phyloP scores from a whole-genome alignment of 2,113 vertebrate species.

The Pterophyllum scalare region DNA sequence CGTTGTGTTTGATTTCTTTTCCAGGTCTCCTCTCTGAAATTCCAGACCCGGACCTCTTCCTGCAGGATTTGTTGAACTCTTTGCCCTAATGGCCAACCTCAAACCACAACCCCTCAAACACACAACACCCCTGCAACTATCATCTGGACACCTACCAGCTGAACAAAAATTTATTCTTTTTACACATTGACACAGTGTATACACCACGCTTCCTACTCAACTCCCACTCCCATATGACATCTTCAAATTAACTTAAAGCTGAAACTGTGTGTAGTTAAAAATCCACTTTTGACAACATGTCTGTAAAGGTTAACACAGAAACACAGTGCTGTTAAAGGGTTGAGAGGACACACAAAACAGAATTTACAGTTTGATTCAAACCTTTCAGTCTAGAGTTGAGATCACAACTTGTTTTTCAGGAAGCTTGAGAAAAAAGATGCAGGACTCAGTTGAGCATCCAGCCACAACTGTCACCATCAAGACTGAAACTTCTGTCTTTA shows the following conservation, averaged over 20 bases:
- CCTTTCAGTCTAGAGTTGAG: background rate
- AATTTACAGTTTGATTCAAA: slow-evolving; percentile 27
- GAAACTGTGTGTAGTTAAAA: slow-evolving; percentile 70
- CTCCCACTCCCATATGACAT: slow-evolving; percentile 46
- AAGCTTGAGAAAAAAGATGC: background rate
- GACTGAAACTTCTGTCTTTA: slow-evolving; percentile 9
- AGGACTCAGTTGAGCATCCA: background rate
- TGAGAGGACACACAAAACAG: slow-evolving; percentile 26
- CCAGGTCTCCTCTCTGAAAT: slow-evolving; percentile 94
- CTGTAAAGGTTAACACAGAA: slow-evolving; percentile 69
- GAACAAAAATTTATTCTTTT: slow-evolving; percentile 30
- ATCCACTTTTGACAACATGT: slow-evolving; percentile 64
- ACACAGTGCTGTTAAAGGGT: slow-evolving; percentile 39
- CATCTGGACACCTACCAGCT: slow-evolving; percentile 55
- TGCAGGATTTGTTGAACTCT: slow-evolving; percentile 95
- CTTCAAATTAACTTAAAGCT: slow-evolving; percentile 69
- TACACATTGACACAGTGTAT: slow-evolving; percentile 45
- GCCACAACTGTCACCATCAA: slow-evolving; percentile 1
- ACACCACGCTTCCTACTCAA: slow-evolving; percentile 61
- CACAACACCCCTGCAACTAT: slow-evolving; percentile 45
- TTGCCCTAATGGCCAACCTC: slow-evolving; percentile 86
- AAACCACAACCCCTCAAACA: slow-evolving; percentile 35
- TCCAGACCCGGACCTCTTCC: slow-evolving; percentile 90
- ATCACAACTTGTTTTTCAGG: background rate
- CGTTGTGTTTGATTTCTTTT: slow-evolving; percentile 11